Base-by-base conservation (phyloP, 2,797 vertebrate species). In the Lacerta agilis region DNA sequence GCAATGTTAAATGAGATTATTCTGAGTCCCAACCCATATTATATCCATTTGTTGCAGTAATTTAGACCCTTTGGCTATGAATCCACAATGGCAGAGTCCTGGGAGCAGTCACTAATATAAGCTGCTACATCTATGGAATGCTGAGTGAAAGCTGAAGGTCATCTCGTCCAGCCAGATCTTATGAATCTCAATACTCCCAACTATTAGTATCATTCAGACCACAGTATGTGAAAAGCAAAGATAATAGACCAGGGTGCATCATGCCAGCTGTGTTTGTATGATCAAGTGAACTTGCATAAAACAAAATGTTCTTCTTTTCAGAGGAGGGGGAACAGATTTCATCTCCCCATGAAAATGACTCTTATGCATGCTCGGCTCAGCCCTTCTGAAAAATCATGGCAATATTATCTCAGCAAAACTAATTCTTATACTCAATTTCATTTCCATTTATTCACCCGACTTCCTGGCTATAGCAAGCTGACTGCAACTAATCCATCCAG, bases 21-120 rank as follows among this genome's bases (percentile, higher is more conserved):
- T 64, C 5, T 64, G 61, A 64, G 61, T 64, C 61, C 61, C 18
- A 64, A 18, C 69, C 10, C 5, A 45, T 10, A 43, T 25, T 61
- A 23, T 81, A 13, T 81, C 36, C 55, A 64, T 25, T 33, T 87
- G 69, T 87, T 87, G 86, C 55, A 82, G 86, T 75, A 81, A 75
- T 61, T 43, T 81, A 81, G 38, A 64, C 29, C 20, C 38, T 86
- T 82, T 55, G 23, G 49, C 20, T 55, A n/a, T 17, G 36, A 81
- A 72, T 79, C 36, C 36, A 43, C 49, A 29, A 55, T 67, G 85
- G 33, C 43, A 71, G 33, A 38, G 72, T 80, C 66, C 49, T 33
- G 41, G 27, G 36, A 80, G 36, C 10, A 15, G 79, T 8, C 23
- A 61, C 10, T 20, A 81, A 82, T 43, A 66, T 6, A 33, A 82